Evolutionary conservation across 1,140 invertebrate species (phyloP).

Genomic region (Micrasema minimum): DNA sequence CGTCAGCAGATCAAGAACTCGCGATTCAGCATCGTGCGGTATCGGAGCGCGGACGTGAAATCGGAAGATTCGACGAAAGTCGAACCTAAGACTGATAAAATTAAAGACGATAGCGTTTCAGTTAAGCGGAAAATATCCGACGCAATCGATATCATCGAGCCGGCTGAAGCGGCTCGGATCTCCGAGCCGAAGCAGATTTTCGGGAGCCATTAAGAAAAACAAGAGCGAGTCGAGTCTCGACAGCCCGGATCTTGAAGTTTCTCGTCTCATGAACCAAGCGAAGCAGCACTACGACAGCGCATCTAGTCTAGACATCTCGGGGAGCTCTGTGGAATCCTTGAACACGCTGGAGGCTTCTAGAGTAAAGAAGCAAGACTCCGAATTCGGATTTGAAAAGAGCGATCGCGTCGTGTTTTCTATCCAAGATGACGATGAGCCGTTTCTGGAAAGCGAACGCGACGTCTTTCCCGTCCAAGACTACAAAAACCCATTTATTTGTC

Average conservation of each 20-base stretch:
- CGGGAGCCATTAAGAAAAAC: conserved; percentile 63
- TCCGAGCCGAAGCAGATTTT: neutral
- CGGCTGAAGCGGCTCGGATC: neutral
- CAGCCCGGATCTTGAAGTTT: conserved; percentile 65
- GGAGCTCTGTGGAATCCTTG: conserved; percentile 64
- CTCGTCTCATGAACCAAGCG: conserved; percentile 59
- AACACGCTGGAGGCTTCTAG: conserved; percentile 54
- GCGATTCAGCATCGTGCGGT: conserved; percentile 62
- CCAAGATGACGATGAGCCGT: conserved; percentile 17
- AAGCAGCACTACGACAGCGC: conserved; percentile 63
- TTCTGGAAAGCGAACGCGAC: conserved; percentile 13
- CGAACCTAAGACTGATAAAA: neutral
- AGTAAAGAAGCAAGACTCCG: neutral
- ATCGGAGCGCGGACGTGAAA: conserved; percentile 39
- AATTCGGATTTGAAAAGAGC: neutral
- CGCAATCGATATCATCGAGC: neutral
- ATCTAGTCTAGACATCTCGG: conserved; percentile 64
- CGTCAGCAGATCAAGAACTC: conserved; percentile 54
- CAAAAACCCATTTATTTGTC: conserved; percentile 27
- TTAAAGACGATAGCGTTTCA: neutral
- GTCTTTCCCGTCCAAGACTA: conserved; percentile 3
- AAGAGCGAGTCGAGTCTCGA: conserved; percentile 65
- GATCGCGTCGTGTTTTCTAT: conserved; percentile 11
- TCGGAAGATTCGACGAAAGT: neutral
- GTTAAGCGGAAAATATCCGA: neutral